phyloP scores from a whole-genome alignment of 2,113 vertebrate species.

The Ovibos moschatus region DNA sequence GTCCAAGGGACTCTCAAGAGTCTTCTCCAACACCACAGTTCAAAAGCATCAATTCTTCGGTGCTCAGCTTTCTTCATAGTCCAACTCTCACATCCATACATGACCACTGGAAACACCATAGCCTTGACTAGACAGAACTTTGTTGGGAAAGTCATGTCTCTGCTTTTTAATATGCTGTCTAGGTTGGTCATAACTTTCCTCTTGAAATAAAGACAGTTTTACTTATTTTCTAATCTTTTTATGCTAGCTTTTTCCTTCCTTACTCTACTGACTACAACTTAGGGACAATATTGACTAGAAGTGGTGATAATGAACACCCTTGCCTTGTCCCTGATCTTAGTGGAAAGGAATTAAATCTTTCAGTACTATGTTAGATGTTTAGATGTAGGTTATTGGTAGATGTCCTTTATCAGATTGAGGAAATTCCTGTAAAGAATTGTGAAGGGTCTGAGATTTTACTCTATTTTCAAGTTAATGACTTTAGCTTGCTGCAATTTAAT shows the following conservation, averaged over 20 bases:
- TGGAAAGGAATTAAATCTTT: neutral
- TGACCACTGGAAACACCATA: no score
- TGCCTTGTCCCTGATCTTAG: neutral
- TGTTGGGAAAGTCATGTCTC: no score
- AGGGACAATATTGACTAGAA: neutral
- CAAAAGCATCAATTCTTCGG: no score
- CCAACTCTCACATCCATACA: no score
- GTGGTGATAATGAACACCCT: neutral
- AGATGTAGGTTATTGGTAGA: neutral
- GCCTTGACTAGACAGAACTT: no score
- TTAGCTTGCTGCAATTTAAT: neutral
- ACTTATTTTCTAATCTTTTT: neutral
- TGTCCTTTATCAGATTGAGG: neutral
- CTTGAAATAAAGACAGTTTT: neutral
- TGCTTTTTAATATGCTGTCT: no score
- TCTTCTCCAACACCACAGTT: no score
- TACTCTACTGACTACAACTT: neutral
- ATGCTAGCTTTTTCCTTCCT: neutral
- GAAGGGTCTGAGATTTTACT: neutral
- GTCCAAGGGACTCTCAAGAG: no score
- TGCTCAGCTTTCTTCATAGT: no score
- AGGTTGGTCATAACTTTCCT: no score
- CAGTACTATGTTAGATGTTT: neutral
- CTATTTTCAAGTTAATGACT: neutral
- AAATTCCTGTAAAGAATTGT: neutral